Evolutionary conservation across 2,888 invertebrate species (phyloP).

Genomic region (Thalpophila matura): DNA sequence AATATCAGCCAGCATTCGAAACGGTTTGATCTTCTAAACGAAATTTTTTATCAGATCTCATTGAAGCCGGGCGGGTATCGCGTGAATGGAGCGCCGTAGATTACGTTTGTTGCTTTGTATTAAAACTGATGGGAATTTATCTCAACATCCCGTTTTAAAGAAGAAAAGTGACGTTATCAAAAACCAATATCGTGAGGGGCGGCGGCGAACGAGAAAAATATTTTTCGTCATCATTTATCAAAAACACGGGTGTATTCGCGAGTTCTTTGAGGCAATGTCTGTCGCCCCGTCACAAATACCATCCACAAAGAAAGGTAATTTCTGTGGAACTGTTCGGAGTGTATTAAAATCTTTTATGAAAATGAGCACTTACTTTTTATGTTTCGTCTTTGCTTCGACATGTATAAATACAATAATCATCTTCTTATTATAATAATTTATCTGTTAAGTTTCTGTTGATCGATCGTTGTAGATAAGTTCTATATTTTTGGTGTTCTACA

Average conservation of each 20-base stretch:
- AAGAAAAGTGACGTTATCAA: constrained; percentile 68
- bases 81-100: constrained; percentile 50
- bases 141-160: constrained; percentile 61
- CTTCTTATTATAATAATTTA: constrained; percentile 17
- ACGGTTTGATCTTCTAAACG: constrained; percentile 49
- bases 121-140: constrained; percentile 64
- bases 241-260: constrained; percentile 63
- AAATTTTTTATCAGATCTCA: constrained; percentile 49
- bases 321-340: constrained; percentile 63
- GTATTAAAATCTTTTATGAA: constrained; percentile 67
- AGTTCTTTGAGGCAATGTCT: constrained; percentile 67
- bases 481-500: neutral
- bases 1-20: constrained; percentile 32
- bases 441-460: neutral
- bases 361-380: constrained; percentile 55
- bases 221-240: constrained; percentile 71
- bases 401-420: constrained; percentile 8
- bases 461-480: neutral
- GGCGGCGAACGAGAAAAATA: constrained; percentile 62
- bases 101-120: constrained; percentile 64
- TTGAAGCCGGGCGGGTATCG: constrained; percentile 13
- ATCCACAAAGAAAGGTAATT: constrained; percentile 70
- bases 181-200: constrained; percentile 67
- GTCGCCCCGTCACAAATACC: constrained; percentile 60
- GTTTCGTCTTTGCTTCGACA: constrained; percentile 15